Conservation (phyloP, 2,113 vertebrate genomes). For the Ammodytes marinus region DNA sequence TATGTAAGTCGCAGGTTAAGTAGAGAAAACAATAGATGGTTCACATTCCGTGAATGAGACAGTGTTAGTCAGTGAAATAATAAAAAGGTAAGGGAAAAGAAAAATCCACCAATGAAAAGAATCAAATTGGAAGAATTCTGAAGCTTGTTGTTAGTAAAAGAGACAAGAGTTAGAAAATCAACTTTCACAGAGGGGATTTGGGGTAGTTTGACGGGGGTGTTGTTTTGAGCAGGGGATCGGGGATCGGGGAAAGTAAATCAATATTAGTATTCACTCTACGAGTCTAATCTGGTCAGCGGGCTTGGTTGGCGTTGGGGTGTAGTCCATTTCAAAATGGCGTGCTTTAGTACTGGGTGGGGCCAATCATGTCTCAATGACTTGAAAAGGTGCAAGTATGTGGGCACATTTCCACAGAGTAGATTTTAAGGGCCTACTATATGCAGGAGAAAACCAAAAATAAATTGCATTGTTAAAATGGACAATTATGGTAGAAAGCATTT, state of each 20-base stretch:
- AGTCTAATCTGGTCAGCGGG: conserved; percentile 67
- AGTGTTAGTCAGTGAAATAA: conserved; percentile 90
- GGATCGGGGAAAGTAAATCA: conserved; percentile 78
- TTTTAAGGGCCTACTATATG: conserved; percentile 36
- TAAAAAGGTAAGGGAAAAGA: conserved; percentile 76
- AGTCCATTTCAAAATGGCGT: conserved; percentile 26
- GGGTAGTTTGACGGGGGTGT: conserved; percentile 58
- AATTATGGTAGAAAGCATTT: conserved; percentile 15
- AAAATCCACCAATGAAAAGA: conserved; percentile 79
- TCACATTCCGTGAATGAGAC: conserved; percentile 91
- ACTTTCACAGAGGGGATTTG: conserved; percentile 75
- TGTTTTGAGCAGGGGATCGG: conserved; percentile 63
- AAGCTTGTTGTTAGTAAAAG: conserved; percentile 91
- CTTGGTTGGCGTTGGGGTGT: conserved; percentile 34
- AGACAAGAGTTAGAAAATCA: conserved; percentile 89
- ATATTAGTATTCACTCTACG: conserved; percentile 82
- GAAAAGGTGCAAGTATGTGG: conserved; percentile 28
- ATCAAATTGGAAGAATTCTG: conserved; percentile 81
- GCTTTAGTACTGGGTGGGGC: conserved; percentile 46
- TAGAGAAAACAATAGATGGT: conserved; percentile 86
- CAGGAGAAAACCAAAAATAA: conserved; percentile 30
- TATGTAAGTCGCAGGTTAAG: conserved; percentile 85
- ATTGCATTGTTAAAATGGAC: conserved; percentile 41
- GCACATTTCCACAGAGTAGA: conserved; percentile 15
- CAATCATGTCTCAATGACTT: conserved; percentile 58